phyloP scores from a whole-genome alignment of 2,888 invertebrate genomes.

The Coleophora deauratella region DNA sequence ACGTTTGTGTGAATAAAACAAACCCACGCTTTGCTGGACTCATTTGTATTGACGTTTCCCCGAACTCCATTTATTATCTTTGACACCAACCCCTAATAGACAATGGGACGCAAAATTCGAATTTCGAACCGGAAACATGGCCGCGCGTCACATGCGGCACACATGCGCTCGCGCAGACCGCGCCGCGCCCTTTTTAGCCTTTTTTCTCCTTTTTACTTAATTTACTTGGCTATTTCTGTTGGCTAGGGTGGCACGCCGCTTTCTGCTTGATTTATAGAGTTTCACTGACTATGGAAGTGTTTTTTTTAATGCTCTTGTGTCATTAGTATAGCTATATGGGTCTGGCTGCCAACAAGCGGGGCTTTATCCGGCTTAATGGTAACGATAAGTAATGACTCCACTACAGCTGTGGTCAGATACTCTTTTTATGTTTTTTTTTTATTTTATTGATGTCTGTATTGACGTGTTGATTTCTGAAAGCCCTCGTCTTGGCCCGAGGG shows the following conservation, averaged over 20 bases:
- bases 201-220: slow-evolving; percentile 41
- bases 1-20: background rate
- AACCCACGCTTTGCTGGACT: background rate
- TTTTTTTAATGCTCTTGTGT: background rate
- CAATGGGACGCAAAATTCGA: slow-evolving; percentile 48
- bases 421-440: slow-evolving; percentile 34
- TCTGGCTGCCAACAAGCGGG: slow-evolving; percentile 37
- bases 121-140: slow-evolving; percentile 56
- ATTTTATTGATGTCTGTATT: slow-evolving; percentile 42
- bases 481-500: too few species aligned
- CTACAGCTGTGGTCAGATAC: slow-evolving; percentile 37
- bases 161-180: slow-evolving; percentile 55
- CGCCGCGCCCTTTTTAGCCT: slow-evolving; percentile 46
- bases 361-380: slow-evolving; percentile 50
- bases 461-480: slow-evolving; percentile 21
- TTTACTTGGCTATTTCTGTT: slow-evolving; percentile 48
- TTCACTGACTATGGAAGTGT: slow-evolving; percentile 12
- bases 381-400: slow-evolving; percentile 51
- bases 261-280: slow-evolving; percentile 50
- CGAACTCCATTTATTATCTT: slow-evolving; percentile 33
- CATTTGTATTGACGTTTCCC: slow-evolving; percentile 23
- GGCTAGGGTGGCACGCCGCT: slow-evolving; percentile 40
- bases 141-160: slow-evolving; percentile 53
- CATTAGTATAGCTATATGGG: slow-evolving; percentile 9
- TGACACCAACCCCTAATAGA: slow-evolving; percentile 30